A percentile compares a stretch with the other conserved stretches of the same genome.
Conservation (phyloP, 2,797 vertebrate genomes). For the Falco berigora region DNA sequence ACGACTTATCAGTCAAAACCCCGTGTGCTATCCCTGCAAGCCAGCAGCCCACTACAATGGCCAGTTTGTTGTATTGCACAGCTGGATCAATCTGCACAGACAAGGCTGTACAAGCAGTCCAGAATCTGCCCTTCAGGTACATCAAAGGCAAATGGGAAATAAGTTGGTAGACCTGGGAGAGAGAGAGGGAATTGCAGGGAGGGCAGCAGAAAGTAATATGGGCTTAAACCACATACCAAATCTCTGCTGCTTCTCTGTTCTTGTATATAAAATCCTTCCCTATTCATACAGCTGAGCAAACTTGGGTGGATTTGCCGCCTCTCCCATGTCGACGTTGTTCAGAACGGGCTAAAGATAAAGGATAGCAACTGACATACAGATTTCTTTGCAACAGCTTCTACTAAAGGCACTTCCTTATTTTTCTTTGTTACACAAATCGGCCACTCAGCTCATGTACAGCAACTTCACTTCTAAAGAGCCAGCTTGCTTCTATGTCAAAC, state of each 20-base stretch:
- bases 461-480: not conserved
- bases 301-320: not conserved
- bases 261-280: not conserved
- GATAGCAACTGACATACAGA: not conserved
- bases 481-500: not conserved
- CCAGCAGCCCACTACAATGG: not conserved
- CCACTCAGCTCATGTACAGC: not conserved
- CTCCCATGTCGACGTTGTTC: not conserved
- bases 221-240: not conserved
- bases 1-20: not conserved
- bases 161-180: not conserved
- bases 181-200: not conserved
- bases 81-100: not conserved
- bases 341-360: not conserved
- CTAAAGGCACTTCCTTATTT: not conserved
- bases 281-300: not conserved
- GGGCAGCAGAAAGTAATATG: not conserved
- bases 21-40: not conserved
- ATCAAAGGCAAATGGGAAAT: not conserved
- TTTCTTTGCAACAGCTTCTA: not conserved
- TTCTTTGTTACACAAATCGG: not conserved
- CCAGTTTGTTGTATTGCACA: not conserved
- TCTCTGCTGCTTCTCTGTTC: not conserved
- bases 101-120: not conserved
- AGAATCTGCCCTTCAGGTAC: not conserved